Base-by-base conservation (phyloP, 1,140 invertebrate genomes). In the Berghia stephanieae region DNA sequence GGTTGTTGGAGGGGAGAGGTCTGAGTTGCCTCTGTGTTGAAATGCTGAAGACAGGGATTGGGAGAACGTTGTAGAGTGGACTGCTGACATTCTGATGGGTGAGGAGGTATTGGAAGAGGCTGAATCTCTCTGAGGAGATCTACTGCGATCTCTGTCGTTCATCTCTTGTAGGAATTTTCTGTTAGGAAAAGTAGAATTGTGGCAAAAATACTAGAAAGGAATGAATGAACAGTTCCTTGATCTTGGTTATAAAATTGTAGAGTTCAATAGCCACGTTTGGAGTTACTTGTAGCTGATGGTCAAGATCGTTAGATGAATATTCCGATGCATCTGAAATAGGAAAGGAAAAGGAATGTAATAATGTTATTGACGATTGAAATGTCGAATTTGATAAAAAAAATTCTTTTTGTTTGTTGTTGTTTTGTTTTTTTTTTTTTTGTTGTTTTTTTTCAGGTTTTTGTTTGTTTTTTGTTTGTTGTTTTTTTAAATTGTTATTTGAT, bases 111-210 rank as follows among this genome's bases (percentile, higher is more conserved):
- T 60, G 5, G 72, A 40, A n/a, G 57, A 60, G n/a, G 72, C 42
- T 63, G 72, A 60, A 43, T 40, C 63, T 34, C 52, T 43, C n/a
- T 27, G 55, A n/a, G 72, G 72, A 21, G 72, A 75, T 3, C 72
- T 34, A 31, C 72, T 75, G 31, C 72, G 42, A 31, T 75, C 72
- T 75, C 72, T 60, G 55, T 75, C 72, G 24, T 60, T 75, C 72
- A 75, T 75, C 13, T 18, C 57, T 13, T 18, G 13, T 13, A 63
- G 10, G 27, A 13, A 31, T 70, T 46, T 36, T 24, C 36, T 68
- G 10, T 6, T 27, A 27, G 27, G 5, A 4, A 3, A 34, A 44
- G 42, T 10, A 42, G 24, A 31, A 13, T 38, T 36, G 27, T 27
- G 38, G 10, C 36, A 16, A 24, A 27, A 36, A 36, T 6, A 10